Percentiles rank a stretch among this genome's conserved stretches.
Conservation (phyloP, 2,888 invertebrate genomes). For the Tenthredo scrophulariae region DNA sequence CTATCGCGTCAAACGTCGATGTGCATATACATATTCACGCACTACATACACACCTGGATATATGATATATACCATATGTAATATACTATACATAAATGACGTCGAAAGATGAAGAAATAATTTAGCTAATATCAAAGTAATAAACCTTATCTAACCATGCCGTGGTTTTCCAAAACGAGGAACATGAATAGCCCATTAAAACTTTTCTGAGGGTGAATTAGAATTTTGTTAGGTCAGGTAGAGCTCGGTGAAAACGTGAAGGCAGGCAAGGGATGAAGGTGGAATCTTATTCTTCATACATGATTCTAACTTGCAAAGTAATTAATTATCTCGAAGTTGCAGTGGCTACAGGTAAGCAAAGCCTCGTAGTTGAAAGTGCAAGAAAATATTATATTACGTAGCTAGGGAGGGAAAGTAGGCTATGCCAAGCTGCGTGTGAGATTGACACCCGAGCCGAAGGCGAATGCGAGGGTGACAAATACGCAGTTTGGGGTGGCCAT, state of each 20-base stretch:
- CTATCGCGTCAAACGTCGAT: slow-evolving; percentile 4
- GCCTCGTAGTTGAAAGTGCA: not conserved
- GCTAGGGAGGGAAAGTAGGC: too few relatives aligned
- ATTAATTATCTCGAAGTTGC: slow-evolving; percentile 3
- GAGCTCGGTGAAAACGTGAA: not conserved
- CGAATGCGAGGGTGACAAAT: too few relatives aligned
- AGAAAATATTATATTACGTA: too few relatives aligned
- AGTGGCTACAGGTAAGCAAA: not conserved
- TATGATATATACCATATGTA: too few relatives aligned
- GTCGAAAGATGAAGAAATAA: slow-evolving; percentile 17
- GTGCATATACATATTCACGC: too few relatives aligned
- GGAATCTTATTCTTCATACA: slow-evolving; percentile 34
- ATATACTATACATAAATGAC: not conserved
- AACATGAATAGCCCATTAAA: slow-evolving; percentile 41
- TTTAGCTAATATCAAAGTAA: slow-evolving; percentile 30
- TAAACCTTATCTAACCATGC: slow-evolving; percentile 28
- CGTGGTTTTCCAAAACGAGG: not conserved
- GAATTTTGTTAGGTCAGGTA: slow-evolving; percentile 20
- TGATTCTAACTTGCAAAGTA: not conserved
- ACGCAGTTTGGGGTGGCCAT: too few relatives aligned
- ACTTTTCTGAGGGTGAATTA: slow-evolving; percentile 23
- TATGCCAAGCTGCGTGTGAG: too few relatives aligned
- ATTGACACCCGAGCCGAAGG: too few relatives aligned
- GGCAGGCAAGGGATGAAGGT: not conserved
- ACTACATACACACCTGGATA: not conserved